Percentiles rank a stretch among this genome's conserved stretches.
Evolutionary conservation across 2,888 invertebrate species (phyloP).

Genomic region (Rotaria macrura): DNA sequence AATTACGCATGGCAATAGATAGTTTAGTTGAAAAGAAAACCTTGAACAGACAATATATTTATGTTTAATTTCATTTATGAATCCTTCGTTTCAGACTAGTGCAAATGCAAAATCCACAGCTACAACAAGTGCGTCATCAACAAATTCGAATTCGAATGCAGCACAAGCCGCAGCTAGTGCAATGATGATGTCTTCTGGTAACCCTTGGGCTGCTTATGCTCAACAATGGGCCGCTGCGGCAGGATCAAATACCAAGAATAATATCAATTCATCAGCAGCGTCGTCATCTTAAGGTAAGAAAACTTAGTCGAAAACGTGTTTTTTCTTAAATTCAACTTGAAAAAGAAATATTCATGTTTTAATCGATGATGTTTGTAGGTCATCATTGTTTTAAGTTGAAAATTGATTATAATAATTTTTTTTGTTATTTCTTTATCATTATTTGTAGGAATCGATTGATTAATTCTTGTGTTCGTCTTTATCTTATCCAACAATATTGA

Average conservation of each 20-base stretch:
- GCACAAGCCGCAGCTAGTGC: neutral
- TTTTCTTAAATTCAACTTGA: neutral
- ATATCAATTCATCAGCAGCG: neutral
- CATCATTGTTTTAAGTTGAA: neutral
- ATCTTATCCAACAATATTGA: neutral
- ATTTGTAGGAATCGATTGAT: neutral
- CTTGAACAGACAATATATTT: too few relatives aligned
- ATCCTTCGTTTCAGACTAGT: neutral
- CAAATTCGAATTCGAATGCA: neutral
- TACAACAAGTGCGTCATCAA: neutral
- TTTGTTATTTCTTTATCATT: neutral
- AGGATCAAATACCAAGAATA: neutral
- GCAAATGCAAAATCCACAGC: neutral
- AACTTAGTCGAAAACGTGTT: neutral
- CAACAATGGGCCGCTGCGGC: neutral
- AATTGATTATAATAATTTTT: neutral
- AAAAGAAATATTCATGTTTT: neutral
- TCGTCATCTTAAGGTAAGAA: neutral
- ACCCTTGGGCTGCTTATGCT: slow-evolving; percentile 12
- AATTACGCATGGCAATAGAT: too few relatives aligned
- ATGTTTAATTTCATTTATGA: too few relatives aligned
- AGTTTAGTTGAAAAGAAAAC: too few relatives aligned
- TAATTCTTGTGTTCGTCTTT: neutral
- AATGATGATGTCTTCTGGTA: neutral
- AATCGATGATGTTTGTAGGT: neutral